Percentiles rank a stretch among this genome's conserved stretches.
Evolutionary conservation across 2,888 invertebrate species (phyloP).

Genomic region (Cephus nigrinus): DNA sequence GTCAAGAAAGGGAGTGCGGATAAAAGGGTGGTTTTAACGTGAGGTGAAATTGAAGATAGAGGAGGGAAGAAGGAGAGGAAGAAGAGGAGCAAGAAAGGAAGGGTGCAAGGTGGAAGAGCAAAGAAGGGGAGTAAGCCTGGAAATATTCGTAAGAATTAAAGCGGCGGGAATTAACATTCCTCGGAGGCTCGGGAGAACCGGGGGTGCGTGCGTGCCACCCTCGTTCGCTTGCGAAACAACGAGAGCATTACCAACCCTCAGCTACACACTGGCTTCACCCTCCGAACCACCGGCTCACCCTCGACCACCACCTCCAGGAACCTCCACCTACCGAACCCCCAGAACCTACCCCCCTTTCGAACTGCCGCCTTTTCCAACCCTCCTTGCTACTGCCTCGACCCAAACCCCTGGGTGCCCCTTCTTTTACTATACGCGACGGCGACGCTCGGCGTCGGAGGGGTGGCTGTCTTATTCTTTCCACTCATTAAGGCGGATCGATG

Average conservation of each 20-base stretch:
- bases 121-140: slow-evolving; percentile 24
- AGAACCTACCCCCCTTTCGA: slow-evolving; percentile 18
- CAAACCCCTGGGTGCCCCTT: slow-evolving; percentile 40
- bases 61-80: slow-evolving; percentile 2
- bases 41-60: background rate
- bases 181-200: slow-evolving; percentile 39
- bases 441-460: slow-evolving; percentile 39
- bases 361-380: slow-evolving; percentile 27
- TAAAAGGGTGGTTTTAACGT: background rate
- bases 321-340: slow-evolving; percentile 10
- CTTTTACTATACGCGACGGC: slow-evolving; percentile 51
- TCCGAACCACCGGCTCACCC: slow-evolving; percentile 31
- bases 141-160: slow-evolving; percentile 67
- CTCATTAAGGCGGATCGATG: slow-evolving; percentile 67
- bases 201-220: slow-evolving; percentile 59
- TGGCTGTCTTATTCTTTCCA: slow-evolving; percentile 66
- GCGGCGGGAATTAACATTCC: slow-evolving; percentile 66
- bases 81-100: background rate
- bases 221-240: slow-evolving; percentile 58
- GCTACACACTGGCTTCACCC: slow-evolving; percentile 5
- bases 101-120: slow-evolving; percentile 25
- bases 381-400: slow-evolving; percentile 24
- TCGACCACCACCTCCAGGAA: slow-evolving; percentile 28
- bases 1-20: background rate
- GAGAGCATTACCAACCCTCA: slow-evolving; percentile 58